A percentile compares a stretch with the other conserved stretches of the same genome.
phyloP scores from a whole-genome alignment of 2,888 invertebrate species.

The Drosophila lacicola region DNA sequence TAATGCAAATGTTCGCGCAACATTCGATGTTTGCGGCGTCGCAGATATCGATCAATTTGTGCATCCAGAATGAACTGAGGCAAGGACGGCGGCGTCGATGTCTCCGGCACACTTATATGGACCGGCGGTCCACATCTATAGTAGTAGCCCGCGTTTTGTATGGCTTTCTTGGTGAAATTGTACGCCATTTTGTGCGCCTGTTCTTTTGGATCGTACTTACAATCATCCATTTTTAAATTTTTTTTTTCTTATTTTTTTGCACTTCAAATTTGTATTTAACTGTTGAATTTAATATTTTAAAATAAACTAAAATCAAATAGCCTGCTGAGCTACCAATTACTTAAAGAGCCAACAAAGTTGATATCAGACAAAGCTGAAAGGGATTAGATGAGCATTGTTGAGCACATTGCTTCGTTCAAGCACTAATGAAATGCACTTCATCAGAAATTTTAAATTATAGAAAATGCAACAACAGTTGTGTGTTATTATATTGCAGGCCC shows the following conservation, averaged over 20 bases:
- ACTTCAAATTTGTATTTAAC: not conserved
- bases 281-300: not conserved
- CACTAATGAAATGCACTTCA: slow-evolving; percentile 63
- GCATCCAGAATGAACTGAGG: not conserved
- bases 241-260: not conserved
- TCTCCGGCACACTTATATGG: not conserved
- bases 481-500: too few species aligned
- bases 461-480: not conserved
- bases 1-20: slow-evolving; percentile 20
- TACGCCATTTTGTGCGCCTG: not conserved
- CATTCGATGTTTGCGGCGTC: not conserved
- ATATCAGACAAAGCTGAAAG: slow-evolving; percentile 6
- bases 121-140: not conserved
- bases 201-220: not conserved
- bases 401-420: slow-evolving; percentile 16
- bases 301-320: slow-evolving; percentile 2
- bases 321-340: slow-evolving; percentile 16
- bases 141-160: not conserved
- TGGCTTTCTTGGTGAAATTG: not conserved
- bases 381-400: slow-evolving; percentile 3
- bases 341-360: slow-evolving; percentile 1
- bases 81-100: not conserved
- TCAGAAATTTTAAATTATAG: slow-evolving; percentile 20
- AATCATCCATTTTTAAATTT: not conserved
- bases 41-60: not conserved